phyloP scores from a whole-genome alignment of 2,888 invertebrate species.

The Eremobia ochroleuca region DNA sequence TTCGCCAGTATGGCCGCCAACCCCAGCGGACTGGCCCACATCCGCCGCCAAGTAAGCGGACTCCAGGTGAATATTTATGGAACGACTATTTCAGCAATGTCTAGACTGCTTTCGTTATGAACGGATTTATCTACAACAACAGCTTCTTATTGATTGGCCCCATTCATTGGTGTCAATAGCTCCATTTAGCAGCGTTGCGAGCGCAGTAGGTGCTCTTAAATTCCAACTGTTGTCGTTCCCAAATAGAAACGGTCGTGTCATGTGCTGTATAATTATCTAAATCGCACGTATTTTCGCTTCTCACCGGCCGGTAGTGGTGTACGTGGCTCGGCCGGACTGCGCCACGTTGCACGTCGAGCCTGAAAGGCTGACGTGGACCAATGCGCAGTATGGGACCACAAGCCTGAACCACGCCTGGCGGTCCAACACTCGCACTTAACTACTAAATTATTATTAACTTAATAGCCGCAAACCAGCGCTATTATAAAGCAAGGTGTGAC shows the following conservation, averaged over 20 bases:
- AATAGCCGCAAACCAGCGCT: conserved; percentile 70
- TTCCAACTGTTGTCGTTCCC: conserved; percentile 22
- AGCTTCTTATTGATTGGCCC: conserved; percentile 74
- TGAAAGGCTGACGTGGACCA: conserved; percentile 76
- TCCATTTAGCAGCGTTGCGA: conserved; percentile 42
- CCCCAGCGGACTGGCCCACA: conserved; percentile 96
- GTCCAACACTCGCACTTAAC: conserved; percentile 29
- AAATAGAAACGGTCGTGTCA: conserved; percentile 27
- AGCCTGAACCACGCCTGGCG: conserved; percentile 55
- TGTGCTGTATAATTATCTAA: conserved; percentile 51
- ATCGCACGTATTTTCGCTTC: conserved; percentile 44
- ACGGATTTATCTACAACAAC: conserved; percentile 52
- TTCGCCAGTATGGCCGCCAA: conserved; percentile 97
- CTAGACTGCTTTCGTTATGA: conserved; percentile 66
- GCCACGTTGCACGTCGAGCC: conserved; percentile 49
- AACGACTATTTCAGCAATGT: conserved; percentile 63
- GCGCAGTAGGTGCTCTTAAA: conserved; percentile 9
- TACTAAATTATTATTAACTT: conserved; percentile 72
- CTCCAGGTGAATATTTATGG: conserved; percentile 87
- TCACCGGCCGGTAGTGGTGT: conserved; percentile 34
- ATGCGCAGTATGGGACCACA: conserved; percentile 69
- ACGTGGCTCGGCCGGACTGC: conserved; percentile 54
- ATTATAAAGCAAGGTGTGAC: conserved; percentile 66
- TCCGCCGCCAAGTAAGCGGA: conserved; percentile 95
- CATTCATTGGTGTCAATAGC: conserved; percentile 64